Evolutionary conservation across 2,888 invertebrate species (phyloP).

Genomic region (Pyrgus malvae): DNA sequence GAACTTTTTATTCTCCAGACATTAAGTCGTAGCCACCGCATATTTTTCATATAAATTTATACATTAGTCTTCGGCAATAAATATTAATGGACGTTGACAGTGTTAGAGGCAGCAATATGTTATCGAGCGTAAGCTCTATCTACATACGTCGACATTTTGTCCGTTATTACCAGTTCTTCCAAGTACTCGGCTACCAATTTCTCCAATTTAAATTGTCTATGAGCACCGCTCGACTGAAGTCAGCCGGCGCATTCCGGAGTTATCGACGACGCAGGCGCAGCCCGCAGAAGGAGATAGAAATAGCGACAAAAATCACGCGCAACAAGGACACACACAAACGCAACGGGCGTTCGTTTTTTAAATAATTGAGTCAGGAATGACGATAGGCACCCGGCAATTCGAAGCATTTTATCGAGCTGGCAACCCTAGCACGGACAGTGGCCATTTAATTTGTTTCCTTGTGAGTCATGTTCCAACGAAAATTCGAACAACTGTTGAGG

Average conservation of each 20-base stretch:
- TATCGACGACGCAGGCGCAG: constrained; percentile 73
- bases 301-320: constrained; percentile 50
- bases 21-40: neutral
- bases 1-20: neutral
- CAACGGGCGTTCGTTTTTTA: constrained; percentile 72
- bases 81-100: constrained; percentile 41
- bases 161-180: constrained; percentile 61
- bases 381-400: constrained; percentile 74
- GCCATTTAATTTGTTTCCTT: constrained; percentile 70
- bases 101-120: constrained; percentile 35
- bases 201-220: constrained; percentile 80
- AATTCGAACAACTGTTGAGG: constrained; percentile 48
- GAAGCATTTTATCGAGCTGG: constrained; percentile 71
- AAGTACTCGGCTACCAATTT: constrained; percentile 71
- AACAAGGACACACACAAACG: constrained; percentile 58
- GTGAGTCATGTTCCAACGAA: constrained; percentile 56
- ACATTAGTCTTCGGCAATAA: constrained; percentile 31
- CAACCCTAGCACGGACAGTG: constrained; percentile 69
- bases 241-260: constrained; percentile 77
- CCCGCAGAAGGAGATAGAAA: constrained; percentile 51
- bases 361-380: constrained; percentile 78
- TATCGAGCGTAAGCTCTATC: constrained; percentile 38
- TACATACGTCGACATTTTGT: constrained; percentile 49
- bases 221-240: constrained; percentile 76
- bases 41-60: constrained; percentile 20